Evolutionary conservation across 1,140 invertebrate genomes (phyloP).

Genomic region (Drosophila micromelanica): DNA sequence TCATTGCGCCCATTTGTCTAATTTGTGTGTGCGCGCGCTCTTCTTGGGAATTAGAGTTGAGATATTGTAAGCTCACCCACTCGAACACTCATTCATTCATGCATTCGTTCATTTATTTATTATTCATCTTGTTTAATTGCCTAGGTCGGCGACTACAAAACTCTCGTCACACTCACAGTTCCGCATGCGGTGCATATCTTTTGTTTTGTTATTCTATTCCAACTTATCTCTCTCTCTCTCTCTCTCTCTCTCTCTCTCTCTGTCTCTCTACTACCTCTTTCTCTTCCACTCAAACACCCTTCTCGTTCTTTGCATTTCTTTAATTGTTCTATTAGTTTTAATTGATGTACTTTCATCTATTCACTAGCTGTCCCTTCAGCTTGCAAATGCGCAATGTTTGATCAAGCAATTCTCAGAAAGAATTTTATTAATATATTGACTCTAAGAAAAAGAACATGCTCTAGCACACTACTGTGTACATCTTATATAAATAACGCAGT

Average conservation of each 20-base stretch:
- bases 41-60: slow-evolving; percentile 78
- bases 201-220: slow-evolving; percentile 42
- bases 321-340: slow-evolving; percentile 82
- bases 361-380: slow-evolving; percentile 13
- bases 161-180: slow-evolving; percentile 59
- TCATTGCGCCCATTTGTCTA: slow-evolving; percentile 62
- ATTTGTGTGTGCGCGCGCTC: slow-evolving; percentile 50
- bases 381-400: slow-evolving; percentile 63
- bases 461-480: too few relatives aligned
- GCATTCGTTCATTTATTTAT: slow-evolving; percentile 63
- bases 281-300: slow-evolving; percentile 23
- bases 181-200: slow-evolving; percentile 50
- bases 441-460: neutral
- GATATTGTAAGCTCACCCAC: slow-evolving; percentile 59
- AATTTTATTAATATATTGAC: slow-evolving; percentile 3
- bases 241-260: slow-evolving; percentile 23
- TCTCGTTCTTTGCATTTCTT: slow-evolving; percentile 59
- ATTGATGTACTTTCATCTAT: slow-evolving; percentile 62
- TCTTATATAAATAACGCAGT: too few relatives aligned
- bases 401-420: slow-evolving; percentile 36
- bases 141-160: slow-evolving; percentile 59
- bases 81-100: slow-evolving; percentile 35
- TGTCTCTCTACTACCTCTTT: too few relatives aligned
- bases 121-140: slow-evolving; percentile 51
- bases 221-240: slow-evolving; percentile 22